phyloP scores from a whole-genome alignment of 1,140 invertebrate genomes.

The Drosophila melanogaster region Release_6_plus_ISO1_MT NC_004354.4:14573501-14574000 shows the following conservation, averaged over 20 bases:
- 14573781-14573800: neutral
- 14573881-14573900: slow-evolving; percentile 7
- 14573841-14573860: neutral
- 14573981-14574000: slow-evolving; percentile 20
- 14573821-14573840: neutral
- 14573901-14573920: slow-evolving; percentile 51
- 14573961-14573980: slow-evolving; percentile 41
- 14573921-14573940: slow-evolving; percentile 29
- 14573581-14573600: too few species aligned
- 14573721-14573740: too few species aligned
- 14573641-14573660: too few species aligned
- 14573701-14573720: too few species aligned
- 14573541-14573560: neutral
- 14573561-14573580: too few species aligned
- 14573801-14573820: neutral
- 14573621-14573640: too few species aligned
- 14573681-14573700: too few species aligned
- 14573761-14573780: too few species aligned
- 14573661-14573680: too few species aligned
- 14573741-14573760: too few species aligned
- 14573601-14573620: too few species aligned
- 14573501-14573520: neutral
- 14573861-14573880: slow-evolving; percentile 8
- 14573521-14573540: neutral
- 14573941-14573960: slow-evolving; percentile 3